phyloP scores from a whole-genome alignment of 2,888 invertebrate species.

The Scaeva pyrastri region DNA sequence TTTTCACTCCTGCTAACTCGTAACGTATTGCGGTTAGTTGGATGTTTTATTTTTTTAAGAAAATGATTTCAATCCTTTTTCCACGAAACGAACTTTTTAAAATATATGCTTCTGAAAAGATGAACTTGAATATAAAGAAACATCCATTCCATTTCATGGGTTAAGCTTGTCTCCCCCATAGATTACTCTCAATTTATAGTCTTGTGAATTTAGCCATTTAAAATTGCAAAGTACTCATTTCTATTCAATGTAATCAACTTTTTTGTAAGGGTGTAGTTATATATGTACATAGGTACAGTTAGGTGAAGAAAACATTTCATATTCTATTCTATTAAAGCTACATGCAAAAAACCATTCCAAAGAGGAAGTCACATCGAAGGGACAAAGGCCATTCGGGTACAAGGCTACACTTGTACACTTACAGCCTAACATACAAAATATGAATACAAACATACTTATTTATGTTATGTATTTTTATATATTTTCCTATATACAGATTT shows the following conservation, averaged over 20 bases:
- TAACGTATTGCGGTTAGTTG: too few species aligned
- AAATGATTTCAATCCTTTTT: too few species aligned
- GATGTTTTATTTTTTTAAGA: too few species aligned
- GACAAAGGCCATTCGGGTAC: not conserved
- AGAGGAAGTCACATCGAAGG: not conserved
- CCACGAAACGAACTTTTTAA: too few species aligned
- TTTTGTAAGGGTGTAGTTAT: not conserved
- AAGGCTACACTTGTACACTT: too few species aligned
- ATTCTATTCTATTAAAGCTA: not conserved
- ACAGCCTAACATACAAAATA: too few species aligned
- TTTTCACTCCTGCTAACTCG: too few species aligned
- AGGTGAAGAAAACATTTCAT: not conserved
- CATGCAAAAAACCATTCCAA: not conserved
- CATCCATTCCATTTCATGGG: not conserved
- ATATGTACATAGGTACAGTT: too few species aligned
- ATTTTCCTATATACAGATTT: too few species aligned
- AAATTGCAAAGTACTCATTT: constrained; percentile 37
- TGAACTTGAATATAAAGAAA: not conserved
- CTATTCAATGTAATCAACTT: constrained; percentile 25
- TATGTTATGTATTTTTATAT: too few species aligned
- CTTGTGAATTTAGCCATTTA: constrained; percentile 5
- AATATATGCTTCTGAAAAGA: too few species aligned
- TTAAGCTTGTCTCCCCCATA: not conserved
- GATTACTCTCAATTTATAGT: not conserved
- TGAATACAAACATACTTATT: too few species aligned